Conservation (phyloP, 1,140 invertebrate species). For the Atta cephalotes region DNA sequence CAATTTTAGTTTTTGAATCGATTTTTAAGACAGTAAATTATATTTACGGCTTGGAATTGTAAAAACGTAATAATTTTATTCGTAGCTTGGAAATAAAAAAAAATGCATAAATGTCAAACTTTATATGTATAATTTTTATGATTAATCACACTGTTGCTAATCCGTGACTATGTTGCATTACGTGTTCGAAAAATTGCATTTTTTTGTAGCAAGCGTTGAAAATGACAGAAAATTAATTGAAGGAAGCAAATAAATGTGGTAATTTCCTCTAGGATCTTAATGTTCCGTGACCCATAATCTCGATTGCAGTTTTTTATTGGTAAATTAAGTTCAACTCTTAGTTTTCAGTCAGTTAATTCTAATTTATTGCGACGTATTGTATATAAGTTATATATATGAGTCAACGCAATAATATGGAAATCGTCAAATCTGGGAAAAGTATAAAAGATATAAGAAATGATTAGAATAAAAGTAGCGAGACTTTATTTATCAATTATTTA, state of each 20-base stretch:
- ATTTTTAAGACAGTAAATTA: no score
- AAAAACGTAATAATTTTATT: no score
- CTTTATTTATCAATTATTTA: slow-evolving; percentile 53
- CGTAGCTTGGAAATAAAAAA: no score
- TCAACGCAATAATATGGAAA: background rate
- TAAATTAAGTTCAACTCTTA: background rate
- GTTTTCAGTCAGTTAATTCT: slow-evolving; percentile 30
- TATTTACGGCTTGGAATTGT: no score
- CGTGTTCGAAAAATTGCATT: background rate
- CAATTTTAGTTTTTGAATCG: no score
- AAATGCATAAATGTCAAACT: no score
- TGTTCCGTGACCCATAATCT: background rate
- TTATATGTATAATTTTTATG: no score
- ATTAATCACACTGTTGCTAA: slow-evolving; percentile 1
- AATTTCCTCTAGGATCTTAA: background rate
- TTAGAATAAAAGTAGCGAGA: slow-evolving; percentile 47
- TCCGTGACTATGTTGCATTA: background rate
- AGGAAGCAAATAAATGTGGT: background rate
- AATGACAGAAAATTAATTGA: slow-evolving; percentile 11
- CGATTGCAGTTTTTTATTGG: background rate
- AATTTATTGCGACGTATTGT: slow-evolving; percentile 23
- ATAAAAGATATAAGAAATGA: slow-evolving; percentile 40
- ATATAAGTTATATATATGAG: background rate
- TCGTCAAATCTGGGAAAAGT: background rate
- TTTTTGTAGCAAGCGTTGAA: background rate